Evolutionary conservation across 2,113 vertebrate species (phyloP).

Genomic region (Prochilodus magdalenae): DNA sequence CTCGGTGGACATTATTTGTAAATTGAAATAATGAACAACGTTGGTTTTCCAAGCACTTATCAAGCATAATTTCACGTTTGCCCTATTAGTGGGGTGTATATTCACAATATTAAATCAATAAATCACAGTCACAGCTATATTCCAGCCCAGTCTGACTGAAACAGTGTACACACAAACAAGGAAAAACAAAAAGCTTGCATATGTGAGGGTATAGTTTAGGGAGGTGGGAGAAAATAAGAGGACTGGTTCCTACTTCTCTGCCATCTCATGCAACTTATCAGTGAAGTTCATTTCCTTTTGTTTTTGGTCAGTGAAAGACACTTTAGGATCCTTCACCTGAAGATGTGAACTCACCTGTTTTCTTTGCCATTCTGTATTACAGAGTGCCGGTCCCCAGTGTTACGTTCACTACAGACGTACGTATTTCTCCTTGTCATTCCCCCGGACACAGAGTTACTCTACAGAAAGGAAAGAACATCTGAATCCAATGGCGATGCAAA

Average conservation of each 20-base stretch:
- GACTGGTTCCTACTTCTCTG: not conserved
- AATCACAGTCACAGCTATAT: not conserved
- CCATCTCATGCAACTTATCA: not conserved
- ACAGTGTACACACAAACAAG: not conserved
- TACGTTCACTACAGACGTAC: constrained; percentile 89
- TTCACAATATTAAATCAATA: too few species aligned
- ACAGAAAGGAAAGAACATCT: constrained; percentile 14
- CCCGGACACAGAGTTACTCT: constrained; percentile 87
- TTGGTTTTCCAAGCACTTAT: too few species aligned
- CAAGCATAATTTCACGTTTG: not conserved
- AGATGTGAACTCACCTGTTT: constrained; percentile 59
- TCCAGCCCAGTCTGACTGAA: not conserved
- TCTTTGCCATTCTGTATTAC: constrained; percentile 90
- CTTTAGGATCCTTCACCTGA: not conserved
- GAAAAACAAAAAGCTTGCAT: not conserved
- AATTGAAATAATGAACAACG: not conserved
- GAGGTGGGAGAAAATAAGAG: not conserved
- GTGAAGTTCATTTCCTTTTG: not conserved
- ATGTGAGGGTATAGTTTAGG: not conserved
- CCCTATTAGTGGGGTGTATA: not conserved
- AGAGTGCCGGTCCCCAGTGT: constrained; percentile 78
- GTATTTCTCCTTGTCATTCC: constrained; percentile 92
- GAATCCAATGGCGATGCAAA: not conserved
- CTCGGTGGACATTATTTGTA: too few species aligned
- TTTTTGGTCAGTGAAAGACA: not conserved